These are phyloP conservation scores for Polypedilum vanderplanki DNA, from an alignment of 1,140 invertebrate genomes.

Conservation along the genomic window DNA sequence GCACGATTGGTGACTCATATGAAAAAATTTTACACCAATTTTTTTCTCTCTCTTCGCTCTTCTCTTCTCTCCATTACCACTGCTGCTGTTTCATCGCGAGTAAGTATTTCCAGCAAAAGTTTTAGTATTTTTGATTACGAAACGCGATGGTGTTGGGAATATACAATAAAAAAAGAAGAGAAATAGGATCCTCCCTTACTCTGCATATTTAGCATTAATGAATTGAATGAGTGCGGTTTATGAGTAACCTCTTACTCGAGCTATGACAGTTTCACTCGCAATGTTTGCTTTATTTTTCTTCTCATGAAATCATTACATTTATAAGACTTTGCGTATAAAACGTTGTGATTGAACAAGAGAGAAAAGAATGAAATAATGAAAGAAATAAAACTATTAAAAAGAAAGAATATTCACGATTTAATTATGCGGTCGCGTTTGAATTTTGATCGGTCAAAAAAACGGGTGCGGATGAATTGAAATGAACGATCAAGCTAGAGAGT, in stretches of 20 bases:
- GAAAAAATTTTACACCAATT: conserved; percentile 16
- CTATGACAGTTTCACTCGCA: background rate
- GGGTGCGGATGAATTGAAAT: background rate
- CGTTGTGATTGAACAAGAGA: too few relatives aligned
- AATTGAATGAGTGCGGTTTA: background rate
- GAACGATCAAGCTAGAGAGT: background rate
- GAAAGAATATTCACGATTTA: background rate
- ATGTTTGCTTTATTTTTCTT: background rate
- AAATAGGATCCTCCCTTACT: conserved; percentile 17
- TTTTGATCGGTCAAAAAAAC: conserved; percentile 5
- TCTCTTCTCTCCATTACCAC: background rate
- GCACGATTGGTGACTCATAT: conserved; percentile 18
- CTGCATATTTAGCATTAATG: conserved; percentile 1
- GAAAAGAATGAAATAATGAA: too few relatives aligned
- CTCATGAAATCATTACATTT: too few relatives aligned
- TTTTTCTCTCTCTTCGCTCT: background rate
- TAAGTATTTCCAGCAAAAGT: conserved; percentile 11
- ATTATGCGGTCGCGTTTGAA: background rate
- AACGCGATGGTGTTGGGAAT: background rate
- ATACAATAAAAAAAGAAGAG: background rate
- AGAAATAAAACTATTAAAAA: too few relatives aligned
- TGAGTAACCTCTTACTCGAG: background rate
- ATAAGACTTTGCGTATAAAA: too few relatives aligned
- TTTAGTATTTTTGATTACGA: background rate
- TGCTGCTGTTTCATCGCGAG: background rate